Percentiles rank a stretch among this genome's conserved stretches.
phyloP scores from a whole-genome alignment of 2,797 vertebrate species.

The Macrochelys suwanniensis region DNA sequence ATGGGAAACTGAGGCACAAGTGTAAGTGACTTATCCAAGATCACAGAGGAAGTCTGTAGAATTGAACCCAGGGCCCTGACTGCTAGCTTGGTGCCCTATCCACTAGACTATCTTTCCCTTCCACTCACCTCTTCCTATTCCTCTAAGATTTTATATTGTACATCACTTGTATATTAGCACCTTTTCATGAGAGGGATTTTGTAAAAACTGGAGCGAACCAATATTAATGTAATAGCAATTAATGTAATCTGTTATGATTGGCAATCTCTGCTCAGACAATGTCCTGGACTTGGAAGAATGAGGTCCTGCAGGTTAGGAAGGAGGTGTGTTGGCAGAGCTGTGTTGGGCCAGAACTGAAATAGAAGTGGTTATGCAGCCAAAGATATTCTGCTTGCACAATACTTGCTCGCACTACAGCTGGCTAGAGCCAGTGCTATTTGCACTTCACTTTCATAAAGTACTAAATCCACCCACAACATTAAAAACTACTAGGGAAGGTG shows the following conservation, averaged over 20 bases:
- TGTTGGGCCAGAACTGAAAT: slow-evolving; percentile 2
- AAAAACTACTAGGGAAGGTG: slow-evolving; percentile 56
- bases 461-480: slow-evolving; percentile 52
- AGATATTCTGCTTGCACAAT: slow-evolving; percentile 39
- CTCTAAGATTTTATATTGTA: neutral
- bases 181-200: neutral
- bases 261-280: slow-evolving; percentile 29
- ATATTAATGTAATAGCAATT: neutral
- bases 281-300: slow-evolving; percentile 26
- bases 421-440: neutral
- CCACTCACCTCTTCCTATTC: neutral
- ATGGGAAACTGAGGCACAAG: neutral
- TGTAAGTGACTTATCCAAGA: neutral
- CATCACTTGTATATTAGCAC: neutral
- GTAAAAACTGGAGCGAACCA: neutral
- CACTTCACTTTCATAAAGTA: slow-evolving; percentile 53
- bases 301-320: slow-evolving; percentile 28
- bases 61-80: neutral
- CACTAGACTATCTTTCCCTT: neutral
- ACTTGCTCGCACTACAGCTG: slow-evolving; percentile 32
- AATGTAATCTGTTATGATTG: slow-evolving; percentile 24
- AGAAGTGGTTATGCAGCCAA: slow-evolving; percentile 28
- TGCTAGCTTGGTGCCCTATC: neutral
- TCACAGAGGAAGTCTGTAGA: neutral
- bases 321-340: neutral